Base-by-base conservation (phyloP, 2,888 invertebrate species). In the Lacanobia oleracea region DNA sequence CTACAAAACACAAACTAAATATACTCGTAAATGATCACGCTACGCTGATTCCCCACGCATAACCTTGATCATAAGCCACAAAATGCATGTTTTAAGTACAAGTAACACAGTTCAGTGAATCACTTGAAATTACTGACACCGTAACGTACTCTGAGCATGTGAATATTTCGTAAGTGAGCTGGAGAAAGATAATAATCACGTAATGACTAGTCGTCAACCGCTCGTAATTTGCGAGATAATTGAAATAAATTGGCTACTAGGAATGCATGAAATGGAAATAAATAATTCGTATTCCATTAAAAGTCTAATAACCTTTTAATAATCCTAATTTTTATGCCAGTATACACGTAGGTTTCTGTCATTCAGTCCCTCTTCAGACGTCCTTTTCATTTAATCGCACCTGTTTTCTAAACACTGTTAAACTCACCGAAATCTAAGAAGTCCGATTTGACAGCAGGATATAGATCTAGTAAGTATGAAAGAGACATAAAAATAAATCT, bases 51-150 rank as follows among this genome's bases (percentile, higher is more conserved):
- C 43, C n/a, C 33, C 50, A 48, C 67, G 14, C 12, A 37, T n/a
- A 69, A 12, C 57, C n/a, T 59, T 69, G 48, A 48, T 27, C 16
- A 54, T 56, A 50, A n/a, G 4, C n/a, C 16, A 51, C 45, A 23
- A 50, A 74, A 74, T 73, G 37, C 59, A 60, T 54, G 66, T 37
- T 60, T 37, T 10, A 72, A 45, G 45, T 14, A 48, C 45, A 48
- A 16, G 18, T 48, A 23, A 48, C 50, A 37, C 8, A 68, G 68
- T 57, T 53, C 18, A 69, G 45, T 59, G 57, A 62, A 73, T 67
- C 18, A 66, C n/a, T 75, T 61, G 43, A 56, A 67, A 45, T 68
- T 62, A 59, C 62, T 14, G 37, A 62, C 51, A 62, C 27, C 27
- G 59, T 74, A 40, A 40, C 51, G 51, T 51, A 23, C 45, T 45